These are phyloP conservation scores for Nebria brevicollis DNA, from an alignment of 2,888 invertebrate species.

Conservation along the genomic window DNA sequence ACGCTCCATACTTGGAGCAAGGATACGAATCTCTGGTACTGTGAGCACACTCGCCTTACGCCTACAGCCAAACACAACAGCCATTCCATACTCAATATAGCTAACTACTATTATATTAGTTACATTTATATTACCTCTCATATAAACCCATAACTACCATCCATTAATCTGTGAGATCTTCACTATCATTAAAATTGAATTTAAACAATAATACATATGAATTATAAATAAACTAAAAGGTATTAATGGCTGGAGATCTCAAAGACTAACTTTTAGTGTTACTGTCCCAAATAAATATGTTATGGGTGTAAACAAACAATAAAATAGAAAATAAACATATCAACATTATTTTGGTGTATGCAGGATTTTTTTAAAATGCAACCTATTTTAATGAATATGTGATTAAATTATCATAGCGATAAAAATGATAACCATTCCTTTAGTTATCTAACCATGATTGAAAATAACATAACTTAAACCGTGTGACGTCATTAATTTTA, in stretches of 20 bases:
- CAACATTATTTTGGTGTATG: neutral
- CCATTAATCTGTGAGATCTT: neutral
- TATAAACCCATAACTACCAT: neutral
- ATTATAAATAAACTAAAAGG: neutral
- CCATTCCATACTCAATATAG: constrained; percentile 48
- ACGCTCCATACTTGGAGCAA: constrained; percentile 84
- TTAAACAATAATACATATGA: too few species aligned
- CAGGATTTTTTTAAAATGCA: neutral
- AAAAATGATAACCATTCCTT: too few species aligned
- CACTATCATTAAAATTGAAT: too few species aligned
- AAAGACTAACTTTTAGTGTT: neutral
- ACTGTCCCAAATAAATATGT: constrained; percentile 14
- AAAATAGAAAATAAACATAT: neutral
- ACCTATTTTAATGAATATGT: constrained; percentile 14
- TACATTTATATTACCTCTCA: neutral
- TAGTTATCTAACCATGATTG: too few species aligned
- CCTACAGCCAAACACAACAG: constrained; percentile 64
- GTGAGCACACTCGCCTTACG: constrained; percentile 79
- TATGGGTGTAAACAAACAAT: neutral
- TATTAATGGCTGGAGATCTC: neutral
- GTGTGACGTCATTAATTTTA: too few species aligned
- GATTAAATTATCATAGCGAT: too few species aligned
- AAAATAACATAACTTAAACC: too few species aligned
- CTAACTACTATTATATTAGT: constrained; percentile 24
- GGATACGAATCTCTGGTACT: constrained; percentile 83